A percentile compares a stretch with the other conserved stretches of the same genome.
phyloP scores from a whole-genome alignment of 2,888 invertebrate genomes.

The Cheilosia grossa region DNA sequence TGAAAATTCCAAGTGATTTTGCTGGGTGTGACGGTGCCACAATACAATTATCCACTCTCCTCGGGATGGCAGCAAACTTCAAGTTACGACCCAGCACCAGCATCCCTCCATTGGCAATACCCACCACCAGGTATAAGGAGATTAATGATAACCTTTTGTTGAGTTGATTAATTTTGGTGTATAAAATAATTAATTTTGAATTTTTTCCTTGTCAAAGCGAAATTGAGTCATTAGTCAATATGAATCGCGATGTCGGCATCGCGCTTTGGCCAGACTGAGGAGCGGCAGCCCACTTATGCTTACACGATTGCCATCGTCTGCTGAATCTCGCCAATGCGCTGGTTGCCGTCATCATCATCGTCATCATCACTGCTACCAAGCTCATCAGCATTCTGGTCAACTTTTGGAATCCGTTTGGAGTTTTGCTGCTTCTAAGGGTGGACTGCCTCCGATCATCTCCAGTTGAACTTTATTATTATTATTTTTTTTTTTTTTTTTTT shows the following conservation, averaged over 20 bases:
- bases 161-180: conserved; percentile 75
- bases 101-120: conserved; percentile 22
- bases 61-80: conserved; percentile 35
- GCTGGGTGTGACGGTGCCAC: conserved; percentile 34
- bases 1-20: conserved; percentile 69
- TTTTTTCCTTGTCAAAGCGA: conserved; percentile 65
- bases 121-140: conserved; percentile 49
- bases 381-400: conserved; percentile 69
- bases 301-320: background rate
- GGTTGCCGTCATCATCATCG: conserved; percentile 35
- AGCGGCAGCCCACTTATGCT: conserved; percentile 13
- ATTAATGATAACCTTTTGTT: conserved; percentile 68
- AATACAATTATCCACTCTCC: conserved; percentile 58
- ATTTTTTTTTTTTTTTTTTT: conserved; percentile 25
- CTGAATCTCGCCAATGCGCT: background rate
- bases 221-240: conserved; percentile 75
- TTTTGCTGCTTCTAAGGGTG: conserved; percentile 22
- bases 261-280: conserved; percentile 30
- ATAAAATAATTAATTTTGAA: conserved; percentile 75
- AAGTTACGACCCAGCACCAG: background rate
- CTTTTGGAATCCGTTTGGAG: conserved; percentile 30
- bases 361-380: background rate
- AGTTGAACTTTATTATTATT: conserved; percentile 46
- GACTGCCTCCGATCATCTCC: conserved; percentile 43
- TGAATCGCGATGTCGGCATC: conserved; percentile 58